A percentile compares a stretch with the other conserved stretches of the same genome.
phyloP scores from a whole-genome alignment of 2,797 vertebrate species.

The Myotis pilosus region DNA sequence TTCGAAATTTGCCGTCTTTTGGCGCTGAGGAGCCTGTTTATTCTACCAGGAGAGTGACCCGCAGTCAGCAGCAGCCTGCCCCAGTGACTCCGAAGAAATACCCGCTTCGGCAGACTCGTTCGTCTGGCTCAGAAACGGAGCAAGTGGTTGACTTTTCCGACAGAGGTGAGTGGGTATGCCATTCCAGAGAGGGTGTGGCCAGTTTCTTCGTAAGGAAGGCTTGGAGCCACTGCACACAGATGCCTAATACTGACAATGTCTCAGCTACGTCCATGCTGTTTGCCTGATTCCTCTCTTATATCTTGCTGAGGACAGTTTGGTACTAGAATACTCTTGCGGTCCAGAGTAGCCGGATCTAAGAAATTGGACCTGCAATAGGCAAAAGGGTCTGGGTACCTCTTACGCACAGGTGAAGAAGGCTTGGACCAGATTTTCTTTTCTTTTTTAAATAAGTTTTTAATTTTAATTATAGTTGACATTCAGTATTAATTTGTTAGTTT shows the following conservation, averaged over 20 bases:
- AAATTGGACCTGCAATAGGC: neutral
- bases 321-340: neutral
- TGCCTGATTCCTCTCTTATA: neutral
- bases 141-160: conserved; percentile 90
- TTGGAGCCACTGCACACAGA: neutral
- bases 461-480: neutral
- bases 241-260: neutral
- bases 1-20: conserved; percentile 84
- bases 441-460: neutral
- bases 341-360: neutral
- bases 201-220: conserved; percentile 7
- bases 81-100: conserved; percentile 94
- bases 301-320: neutral
- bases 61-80: conserved; percentile 94
- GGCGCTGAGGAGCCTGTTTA: conserved; percentile 90
- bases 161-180: conserved; percentile 82
- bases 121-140: conserved; percentile 95
- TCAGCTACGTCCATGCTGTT: neutral
- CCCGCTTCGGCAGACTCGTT: conserved; percentile 93
- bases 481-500: neutral
- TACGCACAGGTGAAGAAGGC: neutral
- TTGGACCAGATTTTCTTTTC: neutral
- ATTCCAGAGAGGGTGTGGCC: neutral
- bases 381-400: neutral
- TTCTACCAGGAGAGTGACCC: conserved; percentile 93